Evolutionary conservation across 2,113 vertebrate genomes (phyloP).

Genomic region (Ptilonorhynchus violaceus): DNA sequence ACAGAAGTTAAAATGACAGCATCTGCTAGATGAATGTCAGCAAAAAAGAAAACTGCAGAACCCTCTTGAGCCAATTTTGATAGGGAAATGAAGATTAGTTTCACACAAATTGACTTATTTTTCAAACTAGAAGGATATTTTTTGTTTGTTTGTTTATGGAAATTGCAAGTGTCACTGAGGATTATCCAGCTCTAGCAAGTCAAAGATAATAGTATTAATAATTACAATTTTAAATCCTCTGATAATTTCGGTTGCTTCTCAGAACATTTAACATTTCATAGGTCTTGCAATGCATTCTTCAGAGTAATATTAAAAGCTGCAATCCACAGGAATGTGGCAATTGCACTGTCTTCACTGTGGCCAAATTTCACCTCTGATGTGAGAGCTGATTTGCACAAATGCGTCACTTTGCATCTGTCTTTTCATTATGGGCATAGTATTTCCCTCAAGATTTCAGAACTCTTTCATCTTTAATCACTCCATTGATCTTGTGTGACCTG

Average conservation of each 20-base stretch:
- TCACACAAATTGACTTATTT: background rate
- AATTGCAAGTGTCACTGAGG: background rate
- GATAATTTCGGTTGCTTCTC: background rate
- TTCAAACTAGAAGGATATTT: background rate
- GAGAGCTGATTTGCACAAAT: background rate
- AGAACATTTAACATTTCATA: background rate
- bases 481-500: background rate
- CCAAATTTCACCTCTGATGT: background rate
- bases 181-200: background rate
- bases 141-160: background rate
- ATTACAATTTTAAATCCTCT: background rate
- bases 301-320: background rate
- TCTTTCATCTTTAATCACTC: background rate
- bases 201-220: background rate
- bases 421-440: background rate
- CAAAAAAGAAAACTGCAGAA: background rate
- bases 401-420: background rate
- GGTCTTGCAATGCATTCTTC: background rate
- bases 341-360: background rate
- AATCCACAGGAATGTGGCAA: background rate
- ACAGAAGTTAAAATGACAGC: background rate
- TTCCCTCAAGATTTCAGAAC: background rate
- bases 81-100: slow-evolving; percentile 10
- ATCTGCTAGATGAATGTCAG: background rate
- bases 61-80: background rate